phyloP scores from a whole-genome alignment of 2,888 invertebrate species.

The Salticus scenicus region DNA sequence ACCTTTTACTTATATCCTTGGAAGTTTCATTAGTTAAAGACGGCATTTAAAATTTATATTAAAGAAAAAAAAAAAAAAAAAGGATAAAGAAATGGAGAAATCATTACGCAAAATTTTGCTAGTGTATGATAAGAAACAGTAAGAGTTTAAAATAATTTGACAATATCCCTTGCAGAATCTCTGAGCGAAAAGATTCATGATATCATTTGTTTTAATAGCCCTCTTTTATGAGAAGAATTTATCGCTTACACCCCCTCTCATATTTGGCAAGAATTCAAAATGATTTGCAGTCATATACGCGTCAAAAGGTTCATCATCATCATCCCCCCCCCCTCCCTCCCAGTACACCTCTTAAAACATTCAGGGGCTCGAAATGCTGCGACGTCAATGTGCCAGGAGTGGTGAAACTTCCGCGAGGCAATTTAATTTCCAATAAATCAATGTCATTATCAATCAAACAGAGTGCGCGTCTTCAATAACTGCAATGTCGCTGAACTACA shows the following conservation, averaged over 20 bases:
- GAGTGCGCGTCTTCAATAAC: slow-evolving; percentile 31
- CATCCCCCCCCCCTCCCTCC: neutral
- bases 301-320: neutral
- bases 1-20: too few relatives aligned
- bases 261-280: neutral
- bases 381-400: slow-evolving; percentile 26
- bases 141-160: too few relatives aligned
- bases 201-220: too few relatives aligned
- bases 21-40: too few relatives aligned
- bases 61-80: too few relatives aligned
- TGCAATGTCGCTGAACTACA: slow-evolving; percentile 49
- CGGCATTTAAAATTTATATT: too few relatives aligned
- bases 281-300: neutral
- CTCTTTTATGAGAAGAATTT: neutral
- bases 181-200: too few relatives aligned
- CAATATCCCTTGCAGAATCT: too few relatives aligned
- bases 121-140: too few relatives aligned
- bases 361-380: neutral
- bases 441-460: slow-evolving; percentile 58
- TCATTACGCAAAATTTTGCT: too few relatives aligned
- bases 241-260: neutral
- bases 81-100: too few relatives aligned
- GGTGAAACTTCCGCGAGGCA: slow-evolving; percentile 33
- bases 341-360: neutral
- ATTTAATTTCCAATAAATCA: slow-evolving; percentile 64